phyloP scores from a whole-genome alignment of 2,888 invertebrate species.

The Pseudococcus viburni region DNA sequence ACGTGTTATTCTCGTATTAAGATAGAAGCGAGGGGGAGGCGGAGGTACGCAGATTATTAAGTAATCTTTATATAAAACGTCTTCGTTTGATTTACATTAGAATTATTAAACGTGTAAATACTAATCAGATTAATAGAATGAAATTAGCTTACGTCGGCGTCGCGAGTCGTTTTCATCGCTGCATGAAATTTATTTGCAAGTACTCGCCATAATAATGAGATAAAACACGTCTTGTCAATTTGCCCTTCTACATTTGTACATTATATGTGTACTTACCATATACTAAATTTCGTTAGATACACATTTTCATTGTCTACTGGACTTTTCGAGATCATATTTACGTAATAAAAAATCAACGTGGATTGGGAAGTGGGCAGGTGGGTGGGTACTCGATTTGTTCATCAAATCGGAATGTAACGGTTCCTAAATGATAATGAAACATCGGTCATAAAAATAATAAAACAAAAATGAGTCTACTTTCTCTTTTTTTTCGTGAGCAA shows the following conservation, averaged over 20 bases:
- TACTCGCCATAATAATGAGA: background rate
- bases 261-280: background rate
- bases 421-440: constrained; percentile 2
- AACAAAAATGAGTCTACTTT: constrained; percentile 29
- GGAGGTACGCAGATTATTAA: background rate
- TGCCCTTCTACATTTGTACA: background rate
- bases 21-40: background rate
- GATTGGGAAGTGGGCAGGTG: background rate
- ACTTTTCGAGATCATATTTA: background rate
- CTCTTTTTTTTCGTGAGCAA: constrained; percentile 25
- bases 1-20: background rate
- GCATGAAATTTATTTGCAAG: background rate
- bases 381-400: background rate
- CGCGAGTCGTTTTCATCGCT: background rate
- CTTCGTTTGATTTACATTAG: constrained; percentile 21
- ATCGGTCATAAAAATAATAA: background rate
- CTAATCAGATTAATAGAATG: constrained; percentile 3
- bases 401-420: constrained; percentile 15
- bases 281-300: background rate
- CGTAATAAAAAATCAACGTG: background rate
- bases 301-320: background rate
- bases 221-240: background rate
- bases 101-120: background rate
- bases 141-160: background rate
- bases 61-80: background rate